phyloP scores from a whole-genome alignment of 1,140 invertebrate genomes.

The Luehdorfia chinensis region DNA sequence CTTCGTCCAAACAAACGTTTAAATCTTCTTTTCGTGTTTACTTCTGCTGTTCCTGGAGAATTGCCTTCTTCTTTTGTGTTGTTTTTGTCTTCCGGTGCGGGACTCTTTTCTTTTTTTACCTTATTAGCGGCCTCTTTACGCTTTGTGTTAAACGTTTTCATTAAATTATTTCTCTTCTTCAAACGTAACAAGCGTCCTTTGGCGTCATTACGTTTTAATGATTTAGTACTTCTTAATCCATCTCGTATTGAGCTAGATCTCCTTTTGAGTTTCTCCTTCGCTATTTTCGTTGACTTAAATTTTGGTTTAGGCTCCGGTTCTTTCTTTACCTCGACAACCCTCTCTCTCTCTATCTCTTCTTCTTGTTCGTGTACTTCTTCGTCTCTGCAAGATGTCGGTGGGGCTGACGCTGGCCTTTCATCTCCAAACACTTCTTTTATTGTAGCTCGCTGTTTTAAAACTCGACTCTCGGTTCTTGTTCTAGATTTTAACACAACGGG shows the following conservation, averaged over 20 bases:
- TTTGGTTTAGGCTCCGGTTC: conserved; percentile 56
- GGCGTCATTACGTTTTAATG: conserved; percentile 79
- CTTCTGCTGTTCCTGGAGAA: conserved; percentile 39
- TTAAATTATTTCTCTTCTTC: conserved; percentile 77
- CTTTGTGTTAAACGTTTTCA: conserved; percentile 74
- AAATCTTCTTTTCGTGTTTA: conserved; percentile 54
- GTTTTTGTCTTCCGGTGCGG: conserved; percentile 54
- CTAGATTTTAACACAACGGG: conserved; percentile 85
- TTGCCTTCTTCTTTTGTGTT: conserved; percentile 49
- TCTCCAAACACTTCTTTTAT: conserved; percentile 88
- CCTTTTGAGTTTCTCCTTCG: conserved; percentile 54
- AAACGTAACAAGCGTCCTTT: conserved; percentile 76
- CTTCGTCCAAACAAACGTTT: conserved; percentile 71
- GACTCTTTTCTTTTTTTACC: conserved; percentile 56
- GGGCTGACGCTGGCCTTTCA: conserved; percentile 72
- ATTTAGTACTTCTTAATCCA: conserved; percentile 77
- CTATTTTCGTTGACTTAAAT: conserved; percentile 54
- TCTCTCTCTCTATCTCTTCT: conserved; percentile 45
- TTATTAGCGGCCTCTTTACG: conserved; percentile 55
- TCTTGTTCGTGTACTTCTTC: conserved; percentile 46
- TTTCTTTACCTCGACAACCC: conserved; percentile 44
- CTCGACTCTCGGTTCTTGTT: conserved; percentile 86
- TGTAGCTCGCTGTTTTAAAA: conserved; percentile 85
- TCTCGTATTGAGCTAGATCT: conserved; percentile 76
- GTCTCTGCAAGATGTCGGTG: conserved; percentile 72